Evolutionary conservation across 2,888 invertebrate species (phyloP), one percentile per base, ranked within the genome.

Genomic region (Apocheima hispidaria): DNA sequence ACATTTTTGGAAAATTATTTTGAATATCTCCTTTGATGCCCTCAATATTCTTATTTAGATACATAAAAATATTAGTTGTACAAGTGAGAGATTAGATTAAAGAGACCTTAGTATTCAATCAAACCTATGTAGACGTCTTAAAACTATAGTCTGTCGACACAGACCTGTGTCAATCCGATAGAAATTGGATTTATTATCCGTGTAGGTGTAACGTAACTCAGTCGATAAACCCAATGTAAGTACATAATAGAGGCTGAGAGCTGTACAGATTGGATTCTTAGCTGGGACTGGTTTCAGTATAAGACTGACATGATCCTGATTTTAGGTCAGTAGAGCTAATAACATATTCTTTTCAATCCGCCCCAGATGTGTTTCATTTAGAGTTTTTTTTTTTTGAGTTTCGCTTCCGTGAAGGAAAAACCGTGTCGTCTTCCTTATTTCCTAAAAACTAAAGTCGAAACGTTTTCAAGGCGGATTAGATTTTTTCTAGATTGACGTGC

Each of bases 111-210:
- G n/a, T n/a, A n/a, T n/a, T n/a, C 10, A 38, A 18, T 18, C 5
- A 38, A 38, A 38, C 9, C 38, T 38, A 38, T 38, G 18, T 38
- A 38, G 38, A 38, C 38, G 3, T 18, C 36, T 38, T 18, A 7
- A 38, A 40, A 20, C 20, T 40, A 12, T 20, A 10, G 20, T 40
- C 40, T 12, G 3, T 12, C 23, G 21, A n/a, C 6, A 20, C 9
- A 30, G 41, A 14, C 20, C 12, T 20, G 46, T 48, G 21, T 49
- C 21, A 49, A 49, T 33, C 14, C 14, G n/a, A 23, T 36, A 30
- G n/a, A 56, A 48, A 56, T 49, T 33, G 23, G 21, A 49, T 56
- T 56, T 49, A 48, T 21, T 46, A 54, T 7, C 33, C n/a, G 44
- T 26, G 7, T 16, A 23, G 18, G 16, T 18, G 48, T 40, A 38